phyloP scores from a whole-genome alignment of 2,113 vertebrate species.

The Pycnonotus jocosus region DNA sequence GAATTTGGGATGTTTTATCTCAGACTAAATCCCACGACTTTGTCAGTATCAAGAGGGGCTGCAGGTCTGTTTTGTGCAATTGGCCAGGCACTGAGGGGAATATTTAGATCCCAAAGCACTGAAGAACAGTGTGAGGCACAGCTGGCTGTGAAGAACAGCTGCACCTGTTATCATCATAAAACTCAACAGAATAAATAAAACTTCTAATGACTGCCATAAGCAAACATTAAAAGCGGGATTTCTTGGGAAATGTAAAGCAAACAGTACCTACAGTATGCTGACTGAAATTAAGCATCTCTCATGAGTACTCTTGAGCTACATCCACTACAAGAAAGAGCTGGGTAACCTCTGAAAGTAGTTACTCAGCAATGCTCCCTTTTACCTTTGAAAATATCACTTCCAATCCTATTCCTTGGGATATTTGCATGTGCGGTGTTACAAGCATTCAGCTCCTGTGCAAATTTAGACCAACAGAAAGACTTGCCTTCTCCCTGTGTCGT shows the following conservation, averaged over 20 bases:
- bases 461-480: background rate
- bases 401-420: background rate
- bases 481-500: background rate
- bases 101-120: background rate
- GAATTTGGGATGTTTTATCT: background rate
- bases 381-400: background rate
- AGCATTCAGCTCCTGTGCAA: background rate
- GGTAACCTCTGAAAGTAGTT: background rate
- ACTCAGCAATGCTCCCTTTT: fast-evolving
- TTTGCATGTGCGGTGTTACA: background rate
- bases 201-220: background rate
- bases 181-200: background rate
- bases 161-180: background rate
- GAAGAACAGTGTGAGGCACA: background rate
- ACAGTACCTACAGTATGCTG: background rate
- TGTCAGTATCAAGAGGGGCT: background rate
- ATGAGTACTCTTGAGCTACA: background rate
- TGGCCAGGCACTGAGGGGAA: background rate
- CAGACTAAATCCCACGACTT: background rate
- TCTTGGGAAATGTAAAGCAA: background rate
- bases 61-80: background rate
- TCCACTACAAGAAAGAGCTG: background rate
- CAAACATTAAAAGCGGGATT: background rate
- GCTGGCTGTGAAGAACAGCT: background rate
- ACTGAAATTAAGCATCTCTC: background rate